A percentile compares a stretch with the other conserved stretches of the same genome.
Evolutionary conservation across 92 coral and sea anemone genomes (phyloP).

Genomic region (Bergia puertoricense): DNA sequence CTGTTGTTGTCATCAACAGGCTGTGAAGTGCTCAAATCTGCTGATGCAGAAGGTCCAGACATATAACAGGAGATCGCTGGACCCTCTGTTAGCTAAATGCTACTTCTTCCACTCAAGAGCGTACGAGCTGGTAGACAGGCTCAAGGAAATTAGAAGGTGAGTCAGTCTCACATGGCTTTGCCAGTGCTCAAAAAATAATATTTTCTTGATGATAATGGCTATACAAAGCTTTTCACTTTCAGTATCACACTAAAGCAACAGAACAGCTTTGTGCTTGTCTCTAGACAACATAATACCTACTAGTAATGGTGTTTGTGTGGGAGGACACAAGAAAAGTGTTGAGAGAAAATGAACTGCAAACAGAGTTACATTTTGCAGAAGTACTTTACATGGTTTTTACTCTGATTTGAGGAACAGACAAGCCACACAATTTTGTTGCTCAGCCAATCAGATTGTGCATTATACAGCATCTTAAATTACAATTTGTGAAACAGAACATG

Average conservation of each 20-base stretch:
- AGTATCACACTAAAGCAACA: neutral
- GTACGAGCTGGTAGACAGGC: conserved; percentile 86
- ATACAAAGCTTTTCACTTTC: neutral
- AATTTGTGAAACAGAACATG: too few relatives aligned
- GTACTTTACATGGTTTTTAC: too few relatives aligned
- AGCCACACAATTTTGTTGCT: too few relatives aligned
- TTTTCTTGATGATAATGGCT: neutral
- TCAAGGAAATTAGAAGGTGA: conserved; percentile 91
- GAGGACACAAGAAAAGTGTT: too few relatives aligned
- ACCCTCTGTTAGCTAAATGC: conserved; percentile 92
- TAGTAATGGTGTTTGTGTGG: too few relatives aligned
- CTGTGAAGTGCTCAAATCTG: conserved; percentile 88
- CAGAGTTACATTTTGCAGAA: too few relatives aligned
- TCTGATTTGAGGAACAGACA: too few relatives aligned
- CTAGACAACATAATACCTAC: too few relatives aligned
- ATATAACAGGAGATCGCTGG: conserved; percentile 89
- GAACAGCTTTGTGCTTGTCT: too few relatives aligned
- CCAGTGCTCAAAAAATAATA: neutral
- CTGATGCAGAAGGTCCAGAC: conserved; percentile 86
- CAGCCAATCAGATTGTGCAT: too few relatives aligned
- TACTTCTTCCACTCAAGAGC: conserved; percentile 97
- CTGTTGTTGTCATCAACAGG: conserved; percentile 49
- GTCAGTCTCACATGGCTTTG: neutral
- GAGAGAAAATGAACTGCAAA: too few relatives aligned
- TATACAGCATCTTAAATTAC: too few relatives aligned